phyloP scores from a whole-genome alignment of 2,888 invertebrate genomes.

The Aphidoletes aphidimyza region DNA sequence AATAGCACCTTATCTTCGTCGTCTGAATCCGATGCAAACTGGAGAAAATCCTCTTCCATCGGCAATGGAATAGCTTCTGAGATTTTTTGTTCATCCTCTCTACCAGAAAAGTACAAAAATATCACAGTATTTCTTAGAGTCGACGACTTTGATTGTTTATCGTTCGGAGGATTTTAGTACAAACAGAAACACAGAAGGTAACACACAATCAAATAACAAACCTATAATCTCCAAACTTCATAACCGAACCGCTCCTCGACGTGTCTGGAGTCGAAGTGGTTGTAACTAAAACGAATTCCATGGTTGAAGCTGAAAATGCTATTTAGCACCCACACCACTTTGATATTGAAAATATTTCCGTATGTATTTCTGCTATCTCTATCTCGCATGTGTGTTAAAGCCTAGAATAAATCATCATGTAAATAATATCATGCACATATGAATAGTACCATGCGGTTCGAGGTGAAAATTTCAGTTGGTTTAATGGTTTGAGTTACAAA shows the following conservation, averaged over 20 bases:
- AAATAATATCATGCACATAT: neutral
- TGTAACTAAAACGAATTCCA: slow-evolving; percentile 43
- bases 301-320: neutral
- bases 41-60: neutral
- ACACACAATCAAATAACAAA: neutral
- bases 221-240: slow-evolving; percentile 33
- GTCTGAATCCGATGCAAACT: neutral
- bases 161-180: too few relatives aligned
- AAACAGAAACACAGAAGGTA: too few relatives aligned
- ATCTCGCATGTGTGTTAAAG: neutral
- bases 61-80: neutral
- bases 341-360: neutral
- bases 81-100: slow-evolving; percentile 2
- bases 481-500: slow-evolving; percentile 19
- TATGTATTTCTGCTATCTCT: neutral
- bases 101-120: neutral
- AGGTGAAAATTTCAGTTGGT: slow-evolving; percentile 44
- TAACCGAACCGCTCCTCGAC: slow-evolving; percentile 21
- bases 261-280: slow-evolving; percentile 17
- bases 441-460: slow-evolving; percentile 21
- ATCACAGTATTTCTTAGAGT: neutral
- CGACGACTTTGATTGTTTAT: neutral
- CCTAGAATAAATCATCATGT: neutral
- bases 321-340: slow-evolving; percentile 13
- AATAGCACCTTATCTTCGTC: slow-evolving; percentile 1